phyloP scores from a whole-genome alignment of 1,140 invertebrate species.

The Drosophila burlai region DNA sequence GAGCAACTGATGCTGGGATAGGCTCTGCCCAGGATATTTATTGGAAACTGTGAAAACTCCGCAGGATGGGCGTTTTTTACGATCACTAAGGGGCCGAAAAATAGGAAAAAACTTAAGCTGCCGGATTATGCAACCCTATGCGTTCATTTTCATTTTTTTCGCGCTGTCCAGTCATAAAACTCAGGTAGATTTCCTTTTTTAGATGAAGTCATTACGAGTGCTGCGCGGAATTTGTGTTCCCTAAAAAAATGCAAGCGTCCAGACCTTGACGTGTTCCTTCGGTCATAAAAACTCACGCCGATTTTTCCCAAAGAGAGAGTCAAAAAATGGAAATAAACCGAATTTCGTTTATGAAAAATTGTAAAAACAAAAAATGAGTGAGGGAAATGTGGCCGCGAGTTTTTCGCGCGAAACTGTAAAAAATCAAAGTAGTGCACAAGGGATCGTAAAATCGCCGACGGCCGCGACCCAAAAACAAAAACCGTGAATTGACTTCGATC shows the following conservation, averaged over 20 bases:
- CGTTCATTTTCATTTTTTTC: constrained; percentile 57
- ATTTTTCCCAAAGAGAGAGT: constrained; percentile 32
- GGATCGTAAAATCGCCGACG: constrained; percentile 76
- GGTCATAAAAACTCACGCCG: constrained; percentile 60
- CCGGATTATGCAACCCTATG: constrained; percentile 83
- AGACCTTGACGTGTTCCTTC: constrained; percentile 67
- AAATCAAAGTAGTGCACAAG: constrained; percentile 80
- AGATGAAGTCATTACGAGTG: constrained; percentile 68
- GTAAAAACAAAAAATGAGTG: constrained; percentile 53
- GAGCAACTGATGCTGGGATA: constrained; percentile 62
- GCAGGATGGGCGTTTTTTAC: constrained; percentile 63
- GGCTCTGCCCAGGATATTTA: constrained; percentile 44
- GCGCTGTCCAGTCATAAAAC: constrained; percentile 50
- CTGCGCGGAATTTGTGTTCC: constrained; percentile 34
- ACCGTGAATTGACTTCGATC: constrained; percentile 76
- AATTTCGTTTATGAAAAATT: constrained; percentile 44
- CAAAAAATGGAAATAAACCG: constrained; percentile 32
- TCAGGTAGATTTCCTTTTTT: constrained; percentile 71
- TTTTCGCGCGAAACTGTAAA: constrained; percentile 77
- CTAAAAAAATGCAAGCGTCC: constrained; percentile 63
- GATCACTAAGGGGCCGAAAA: constrained; percentile 51
- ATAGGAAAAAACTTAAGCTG: constrained; percentile 77
- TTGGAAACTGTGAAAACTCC: constrained; percentile 41
- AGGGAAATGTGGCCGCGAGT: constrained; percentile 33
- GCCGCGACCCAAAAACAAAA: constrained; percentile 46